Evolutionary conservation across 2,797 vertebrate genomes (phyloP).

Genomic region (Sparus aurata): DNA sequence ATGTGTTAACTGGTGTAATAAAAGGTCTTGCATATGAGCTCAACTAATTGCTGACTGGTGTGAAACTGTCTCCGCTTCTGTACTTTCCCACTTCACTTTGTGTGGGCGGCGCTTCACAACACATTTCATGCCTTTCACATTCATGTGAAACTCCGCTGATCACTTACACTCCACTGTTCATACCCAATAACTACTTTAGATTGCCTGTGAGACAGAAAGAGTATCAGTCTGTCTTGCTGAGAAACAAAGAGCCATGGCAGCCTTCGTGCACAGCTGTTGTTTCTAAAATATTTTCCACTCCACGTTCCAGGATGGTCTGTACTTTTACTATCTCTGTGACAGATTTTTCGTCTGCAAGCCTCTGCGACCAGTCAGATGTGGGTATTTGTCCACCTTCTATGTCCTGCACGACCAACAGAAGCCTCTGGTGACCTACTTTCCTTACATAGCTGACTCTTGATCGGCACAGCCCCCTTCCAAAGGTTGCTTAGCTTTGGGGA

Average conservation of each 20-base stretch:
- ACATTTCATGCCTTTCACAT: slow-evolving; percentile 24
- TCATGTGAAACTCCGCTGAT: neutral
- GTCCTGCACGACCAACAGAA: slow-evolving; percentile 50
- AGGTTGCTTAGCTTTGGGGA: slow-evolving; percentile 50
- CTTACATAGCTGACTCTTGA: slow-evolving; percentile 73
- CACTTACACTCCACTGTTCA: neutral
- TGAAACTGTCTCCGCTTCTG: slow-evolving; percentile 37
- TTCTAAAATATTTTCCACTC: slow-evolving; percentile 13
- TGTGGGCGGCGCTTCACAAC: slow-evolving; percentile 34
- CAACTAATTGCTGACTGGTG: neutral
- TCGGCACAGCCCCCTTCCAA: slow-evolving; percentile 51
- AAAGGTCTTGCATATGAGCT: neutral
- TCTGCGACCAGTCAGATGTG: slow-evolving; percentile 47
- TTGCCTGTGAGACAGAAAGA: neutral
- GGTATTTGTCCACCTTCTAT: slow-evolving; percentile 38
- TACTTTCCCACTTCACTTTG: slow-evolving; percentile 3
- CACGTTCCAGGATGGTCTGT: neutral
- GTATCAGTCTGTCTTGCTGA: too few species aligned
- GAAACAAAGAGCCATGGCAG: too few species aligned
- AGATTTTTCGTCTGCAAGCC: slow-evolving; percentile 17
- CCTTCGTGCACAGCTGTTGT: neutral
- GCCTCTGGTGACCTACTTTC: slow-evolving; percentile 78
- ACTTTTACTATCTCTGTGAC: slow-evolving; percentile 2
- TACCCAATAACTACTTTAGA: neutral
- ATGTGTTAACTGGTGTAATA: neutral